These are phyloP conservation scores for Antigone vipio DNA, from an alignment of 2,113 vertebrate genomes.

Conservation along the genomic window DNA sequence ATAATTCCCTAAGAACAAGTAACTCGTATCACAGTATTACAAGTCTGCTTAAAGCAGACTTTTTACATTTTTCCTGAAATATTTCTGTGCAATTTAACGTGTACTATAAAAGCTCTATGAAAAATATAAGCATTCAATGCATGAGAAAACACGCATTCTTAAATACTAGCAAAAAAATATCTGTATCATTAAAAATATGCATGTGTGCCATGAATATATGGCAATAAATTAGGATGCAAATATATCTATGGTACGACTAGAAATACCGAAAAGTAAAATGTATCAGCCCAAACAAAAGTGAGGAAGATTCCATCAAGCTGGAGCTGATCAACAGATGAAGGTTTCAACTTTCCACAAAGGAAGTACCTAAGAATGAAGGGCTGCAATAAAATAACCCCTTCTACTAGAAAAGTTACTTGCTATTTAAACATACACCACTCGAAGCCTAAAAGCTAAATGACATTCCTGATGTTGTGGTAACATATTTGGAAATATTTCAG, in stretches of 20 bases:
- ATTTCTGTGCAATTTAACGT: neutral
- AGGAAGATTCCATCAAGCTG: neutral
- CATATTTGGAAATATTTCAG: neutral
- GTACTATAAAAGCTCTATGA: neutral
- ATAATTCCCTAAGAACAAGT: neutral
- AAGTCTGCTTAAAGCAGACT: neutral
- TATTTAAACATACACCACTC: neutral
- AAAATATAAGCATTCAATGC: neutral
- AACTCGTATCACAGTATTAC: neutral
- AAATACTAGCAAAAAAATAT: neutral
- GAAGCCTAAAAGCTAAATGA: neutral
- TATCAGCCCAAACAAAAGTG: neutral
- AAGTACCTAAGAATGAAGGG: neutral
- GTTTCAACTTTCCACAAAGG: neutral
- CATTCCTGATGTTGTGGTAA: neutral
- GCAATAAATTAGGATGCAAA: neutral
- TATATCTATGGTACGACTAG: neutral
- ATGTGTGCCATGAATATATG: neutral
- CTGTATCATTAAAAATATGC: neutral
- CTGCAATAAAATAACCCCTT: neutral
- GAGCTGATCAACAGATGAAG: neutral
- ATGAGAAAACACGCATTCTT: neutral
- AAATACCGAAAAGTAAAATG: neutral
- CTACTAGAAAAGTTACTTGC: neutral
- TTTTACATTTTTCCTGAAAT: neutral